A percentile compares a stretch with the other conserved stretches of the same genome.
Evolutionary conservation across 92 coral and sea anemone genomes (phyloP).

Genomic region (Phenganax marumi): DNA sequence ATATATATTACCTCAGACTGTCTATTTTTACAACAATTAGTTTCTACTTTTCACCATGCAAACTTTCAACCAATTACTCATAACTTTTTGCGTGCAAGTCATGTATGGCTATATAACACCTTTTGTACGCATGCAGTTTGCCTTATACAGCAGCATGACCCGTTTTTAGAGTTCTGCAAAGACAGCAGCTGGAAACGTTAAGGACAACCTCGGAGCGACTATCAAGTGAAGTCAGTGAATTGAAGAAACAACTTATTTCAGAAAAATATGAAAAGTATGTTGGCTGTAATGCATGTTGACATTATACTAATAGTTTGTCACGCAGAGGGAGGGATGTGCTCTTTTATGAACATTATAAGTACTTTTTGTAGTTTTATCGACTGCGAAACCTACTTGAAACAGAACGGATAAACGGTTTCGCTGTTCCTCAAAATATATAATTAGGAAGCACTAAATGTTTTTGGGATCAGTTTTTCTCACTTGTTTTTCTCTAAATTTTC

Average conservation of each 20-base stretch:
- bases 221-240: constrained; percentile 76
- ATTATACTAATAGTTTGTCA: neutral
- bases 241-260: constrained; percentile 77
- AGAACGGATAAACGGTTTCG: too few species aligned
- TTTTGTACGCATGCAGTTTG: too few species aligned
- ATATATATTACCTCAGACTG: too few species aligned
- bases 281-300: neutral
- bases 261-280: constrained; percentile 95
- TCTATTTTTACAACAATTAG: too few species aligned
- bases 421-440: neutral
- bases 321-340: neutral
- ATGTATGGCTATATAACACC: too few species aligned
- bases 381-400: too few species aligned
- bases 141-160: too few species aligned
- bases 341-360: constrained; percentile 46
- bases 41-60: too few species aligned
- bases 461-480: constrained; percentile 9
- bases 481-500: neutral
- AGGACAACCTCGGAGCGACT: constrained; percentile 83
- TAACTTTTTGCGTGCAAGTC: too few species aligned
- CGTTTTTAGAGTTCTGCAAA: constrained; percentile 67
- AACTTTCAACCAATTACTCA: too few species aligned
- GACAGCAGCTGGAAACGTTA: constrained; percentile 77
- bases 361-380: too few species aligned
- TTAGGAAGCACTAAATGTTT: constrained; percentile 17